These are phyloP conservation scores for Limonius californicus DNA, from an alignment of 1,140 invertebrate genomes.

Conservation along the genomic window DNA sequence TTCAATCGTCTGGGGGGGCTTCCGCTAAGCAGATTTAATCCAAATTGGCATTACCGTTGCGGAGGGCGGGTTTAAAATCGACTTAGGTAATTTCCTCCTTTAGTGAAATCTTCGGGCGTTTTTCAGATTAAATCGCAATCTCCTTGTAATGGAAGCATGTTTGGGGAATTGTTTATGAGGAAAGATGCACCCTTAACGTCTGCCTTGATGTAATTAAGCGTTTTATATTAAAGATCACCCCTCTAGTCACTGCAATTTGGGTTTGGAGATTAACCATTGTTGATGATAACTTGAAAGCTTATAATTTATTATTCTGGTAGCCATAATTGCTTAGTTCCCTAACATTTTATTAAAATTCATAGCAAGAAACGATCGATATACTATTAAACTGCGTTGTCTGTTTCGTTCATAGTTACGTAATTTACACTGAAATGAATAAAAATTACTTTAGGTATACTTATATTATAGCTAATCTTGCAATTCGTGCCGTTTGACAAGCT, in stretches of 20 bases:
- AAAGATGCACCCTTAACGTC: not conserved
- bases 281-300: too few relatives aligned
- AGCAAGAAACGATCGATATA: too few relatives aligned
- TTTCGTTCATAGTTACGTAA: too few relatives aligned
- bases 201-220: not conserved
- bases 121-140: conserved; percentile 6
- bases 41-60: not conserved
- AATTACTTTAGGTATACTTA: too few relatives aligned
- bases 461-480: too few relatives aligned
- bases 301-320: too few relatives aligned
- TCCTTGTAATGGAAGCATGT: not conserved
- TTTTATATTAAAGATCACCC: not conserved
- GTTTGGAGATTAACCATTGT: not conserved
- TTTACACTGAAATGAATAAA: too few relatives aligned
- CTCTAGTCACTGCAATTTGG: not conserved
- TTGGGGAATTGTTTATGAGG: not conserved
- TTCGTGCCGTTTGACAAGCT: too few relatives aligned
- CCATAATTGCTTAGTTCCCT: too few relatives aligned
- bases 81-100: conserved; percentile 9
- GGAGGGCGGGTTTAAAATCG: conserved; percentile 1
- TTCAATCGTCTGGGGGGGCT: not conserved
- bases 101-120: not conserved
- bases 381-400: too few relatives aligned
- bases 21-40: not conserved
- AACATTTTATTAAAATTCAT: too few relatives aligned